phyloP scores from a whole-genome alignment of 2,113 vertebrate species.

The Rhynchopsitta pachyrhyncha region DNA sequence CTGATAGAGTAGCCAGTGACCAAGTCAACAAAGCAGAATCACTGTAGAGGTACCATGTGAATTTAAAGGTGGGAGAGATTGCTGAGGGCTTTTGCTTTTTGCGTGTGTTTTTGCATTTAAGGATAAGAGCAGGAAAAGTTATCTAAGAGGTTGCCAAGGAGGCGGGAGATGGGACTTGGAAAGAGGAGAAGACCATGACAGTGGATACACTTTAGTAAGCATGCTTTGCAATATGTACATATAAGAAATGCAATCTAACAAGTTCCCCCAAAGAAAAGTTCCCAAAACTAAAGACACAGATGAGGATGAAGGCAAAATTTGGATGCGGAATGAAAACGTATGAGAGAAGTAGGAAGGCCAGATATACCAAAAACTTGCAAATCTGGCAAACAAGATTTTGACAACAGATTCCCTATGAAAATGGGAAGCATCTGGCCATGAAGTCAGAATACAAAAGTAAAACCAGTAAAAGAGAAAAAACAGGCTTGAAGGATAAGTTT shows the following conservation, averaged over 20 bases:
- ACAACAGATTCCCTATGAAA: background rate
- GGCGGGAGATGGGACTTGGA: background rate
- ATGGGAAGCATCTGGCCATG: background rate
- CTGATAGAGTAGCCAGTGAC: background rate
- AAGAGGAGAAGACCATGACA: background rate
- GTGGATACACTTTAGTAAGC: background rate
- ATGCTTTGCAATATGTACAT: accelerated
- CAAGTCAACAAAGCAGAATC: background rate
- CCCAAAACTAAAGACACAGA: background rate
- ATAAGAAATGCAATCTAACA: background rate
- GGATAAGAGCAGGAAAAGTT: background rate
- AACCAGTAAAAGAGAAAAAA: background rate
- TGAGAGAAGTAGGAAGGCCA: background rate
- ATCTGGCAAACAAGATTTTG: background rate
- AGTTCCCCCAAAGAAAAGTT: background rate
- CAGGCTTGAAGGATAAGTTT: background rate
- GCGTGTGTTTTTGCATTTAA: background rate
- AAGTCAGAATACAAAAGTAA: background rate
- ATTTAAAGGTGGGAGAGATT: background rate
- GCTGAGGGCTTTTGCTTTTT: background rate
- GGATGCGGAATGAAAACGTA: background rate
- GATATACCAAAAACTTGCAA: background rate
- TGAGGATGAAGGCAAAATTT: background rate
- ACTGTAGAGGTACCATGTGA: background rate
- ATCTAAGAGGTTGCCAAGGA: background rate